Conservation (phyloP, 1,140 invertebrate species). For the Heliconius melpomene region DNA sequence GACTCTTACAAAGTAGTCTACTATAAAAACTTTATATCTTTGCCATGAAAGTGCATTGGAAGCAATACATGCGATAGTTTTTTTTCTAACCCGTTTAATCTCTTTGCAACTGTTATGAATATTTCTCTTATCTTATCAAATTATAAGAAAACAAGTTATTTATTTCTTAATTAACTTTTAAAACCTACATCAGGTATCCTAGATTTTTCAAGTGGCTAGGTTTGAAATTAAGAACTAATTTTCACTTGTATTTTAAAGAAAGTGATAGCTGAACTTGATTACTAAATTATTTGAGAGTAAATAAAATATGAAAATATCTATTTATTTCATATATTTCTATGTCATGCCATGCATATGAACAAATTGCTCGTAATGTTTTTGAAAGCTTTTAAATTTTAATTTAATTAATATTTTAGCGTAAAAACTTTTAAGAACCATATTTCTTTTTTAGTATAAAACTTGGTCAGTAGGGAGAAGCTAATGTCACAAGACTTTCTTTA, state of each 20-base stretch:
- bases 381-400: neutral
- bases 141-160: constrained; percentile 5
- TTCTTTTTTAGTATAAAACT: too few relatives aligned
- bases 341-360: neutral
- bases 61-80: constrained; percentile 17
- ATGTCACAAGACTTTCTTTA: too few relatives aligned
- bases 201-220: neutral
- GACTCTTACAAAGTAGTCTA: neutral
- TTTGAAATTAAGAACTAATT: neutral
- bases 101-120: constrained; percentile 14
- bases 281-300: neutral
- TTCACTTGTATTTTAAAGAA: neutral
- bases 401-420: too few relatives aligned
- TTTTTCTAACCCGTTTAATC: constrained; percentile 22
- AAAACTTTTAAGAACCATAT: too few relatives aligned
- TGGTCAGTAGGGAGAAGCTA: too few relatives aligned
- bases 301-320: neutral
- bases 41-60: constrained; percentile 10
- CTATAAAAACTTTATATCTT: constrained; percentile 10
- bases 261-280: neutral
- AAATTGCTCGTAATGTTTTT: neutral
- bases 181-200: neutral
- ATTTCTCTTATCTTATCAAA: constrained; percentile 6
- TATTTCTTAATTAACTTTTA: constrained; percentile 10
- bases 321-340: neutral